phyloP scores from a whole-genome alignment of 53 echinoderm and acorn worm species.

The Stichopus horrens region DNA sequence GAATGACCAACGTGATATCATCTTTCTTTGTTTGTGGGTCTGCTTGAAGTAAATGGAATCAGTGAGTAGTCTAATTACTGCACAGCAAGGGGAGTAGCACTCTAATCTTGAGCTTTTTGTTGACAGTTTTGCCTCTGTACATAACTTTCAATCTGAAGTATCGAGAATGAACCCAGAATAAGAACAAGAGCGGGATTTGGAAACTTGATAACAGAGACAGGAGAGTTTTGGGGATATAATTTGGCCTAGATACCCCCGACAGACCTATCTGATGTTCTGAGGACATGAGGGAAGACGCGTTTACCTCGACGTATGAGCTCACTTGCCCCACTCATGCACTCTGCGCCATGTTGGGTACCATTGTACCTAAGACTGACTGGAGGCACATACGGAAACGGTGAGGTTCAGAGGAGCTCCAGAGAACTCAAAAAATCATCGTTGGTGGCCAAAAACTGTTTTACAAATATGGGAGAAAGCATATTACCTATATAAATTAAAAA shows the following conservation, averaged over 20 bases:
- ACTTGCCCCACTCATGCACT: slow-evolving; percentile 19
- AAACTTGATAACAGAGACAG: neutral
- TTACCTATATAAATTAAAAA: neutral
- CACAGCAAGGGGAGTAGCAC: slow-evolving; percentile 10
- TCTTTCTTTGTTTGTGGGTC: too few species aligned
- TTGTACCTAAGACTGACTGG: slow-evolving; percentile 44
- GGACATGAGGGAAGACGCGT: slow-evolving; percentile 34
- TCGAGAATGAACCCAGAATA: neutral
- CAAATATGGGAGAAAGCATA: neutral
- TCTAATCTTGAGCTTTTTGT: slow-evolving; percentile 2
- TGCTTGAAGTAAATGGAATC: too few species aligned
- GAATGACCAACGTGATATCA: too few species aligned
- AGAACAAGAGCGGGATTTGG: neutral
- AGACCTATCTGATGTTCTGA: slow-evolving; percentile 13
- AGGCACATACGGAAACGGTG: slow-evolving; percentile 48
- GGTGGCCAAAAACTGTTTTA: slow-evolving; percentile 7
- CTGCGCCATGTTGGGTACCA: slow-evolving; percentile 40
- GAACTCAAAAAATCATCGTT: neutral
- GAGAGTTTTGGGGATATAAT: neutral
- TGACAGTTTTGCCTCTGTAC: neutral
- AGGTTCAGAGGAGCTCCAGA: neutral
- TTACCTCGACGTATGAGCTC: neutral
- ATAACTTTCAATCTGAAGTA: too few species aligned
- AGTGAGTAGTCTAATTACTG: neutral
- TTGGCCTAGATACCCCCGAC: neutral